Evolutionary conservation across 2,113 vertebrate species (phyloP).

Genomic region (Plecturocebus donacophilus): DNA sequence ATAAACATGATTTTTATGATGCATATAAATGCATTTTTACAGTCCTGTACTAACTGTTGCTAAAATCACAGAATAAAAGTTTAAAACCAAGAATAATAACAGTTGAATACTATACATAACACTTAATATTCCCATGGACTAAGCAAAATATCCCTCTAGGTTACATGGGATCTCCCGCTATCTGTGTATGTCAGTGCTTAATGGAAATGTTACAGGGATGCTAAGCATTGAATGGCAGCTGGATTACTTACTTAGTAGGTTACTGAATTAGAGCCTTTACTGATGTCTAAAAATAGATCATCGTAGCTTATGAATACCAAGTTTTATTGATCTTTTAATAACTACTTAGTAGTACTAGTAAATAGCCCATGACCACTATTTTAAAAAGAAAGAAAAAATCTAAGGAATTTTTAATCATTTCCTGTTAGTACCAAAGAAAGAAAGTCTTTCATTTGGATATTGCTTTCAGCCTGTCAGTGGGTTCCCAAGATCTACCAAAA

Average conservation of each 20-base stretch:
- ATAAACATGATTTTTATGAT: slow-evolving; percentile 3
- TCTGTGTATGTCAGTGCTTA: background rate
- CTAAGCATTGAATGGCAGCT: background rate
- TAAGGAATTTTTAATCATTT: slow-evolving; percentile 35
- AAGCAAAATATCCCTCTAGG: background rate
- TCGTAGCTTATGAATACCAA: slow-evolving; percentile 16
- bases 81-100: slow-evolving; percentile 14
- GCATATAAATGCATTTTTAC: background rate
- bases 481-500: background rate
- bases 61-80: background rate
- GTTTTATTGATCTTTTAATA: slow-evolving; percentile 29
- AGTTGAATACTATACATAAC: background rate
- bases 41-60: background rate
- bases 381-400: background rate
- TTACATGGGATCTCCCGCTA: background rate
- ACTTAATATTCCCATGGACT: slow-evolving; percentile 1
- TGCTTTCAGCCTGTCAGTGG: background rate
- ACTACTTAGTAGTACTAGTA: background rate
- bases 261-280: background rate
- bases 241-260: background rate
- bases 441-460: background rate
- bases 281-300: slow-evolving; percentile 36
- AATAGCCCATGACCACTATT: background rate
- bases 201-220: background rate
- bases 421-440: background rate